These are phyloP conservation scores for Sphenodon punctatus DNA, from an alignment of 2,797 vertebrate species.

Conservation along the genomic window DNA sequence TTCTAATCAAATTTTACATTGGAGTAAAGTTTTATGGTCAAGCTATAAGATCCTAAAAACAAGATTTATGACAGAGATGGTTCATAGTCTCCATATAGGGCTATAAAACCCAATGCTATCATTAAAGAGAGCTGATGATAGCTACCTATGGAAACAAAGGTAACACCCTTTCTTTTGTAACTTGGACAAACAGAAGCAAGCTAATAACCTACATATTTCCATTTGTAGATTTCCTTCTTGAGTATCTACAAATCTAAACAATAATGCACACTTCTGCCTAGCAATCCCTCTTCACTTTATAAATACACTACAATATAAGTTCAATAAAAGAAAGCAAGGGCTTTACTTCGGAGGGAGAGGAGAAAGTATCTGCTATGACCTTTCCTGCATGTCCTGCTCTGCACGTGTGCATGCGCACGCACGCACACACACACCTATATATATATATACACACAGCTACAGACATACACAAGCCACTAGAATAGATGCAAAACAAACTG, in stretches of 20 bases:
- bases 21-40: constrained; percentile 48
- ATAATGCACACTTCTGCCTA: background rate
- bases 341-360: background rate
- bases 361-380: background rate
- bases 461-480: background rate
- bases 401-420: too few species aligned
- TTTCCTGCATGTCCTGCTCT: background rate
- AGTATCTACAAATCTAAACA: background rate
- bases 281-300: background rate
- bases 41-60: constrained; percentile 15
- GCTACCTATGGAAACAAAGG: background rate
- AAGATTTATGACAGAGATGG: constrained; percentile 46
- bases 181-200: background rate
- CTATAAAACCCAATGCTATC: background rate
- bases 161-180: background rate
- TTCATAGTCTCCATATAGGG: constrained; percentile 8
- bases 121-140: background rate
- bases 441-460: too few species aligned
- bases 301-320: background rate
- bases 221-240: background rate
- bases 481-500: background rate
- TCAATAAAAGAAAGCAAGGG: background rate
- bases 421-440: too few species aligned
- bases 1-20: constrained; percentile 52
- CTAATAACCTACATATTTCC: background rate